A percentile compares a stretch with the other conserved stretches of the same genome.
Conservation (phyloP, 1,140 invertebrate genomes). For the Macrocentrus cingulum region DNA sequence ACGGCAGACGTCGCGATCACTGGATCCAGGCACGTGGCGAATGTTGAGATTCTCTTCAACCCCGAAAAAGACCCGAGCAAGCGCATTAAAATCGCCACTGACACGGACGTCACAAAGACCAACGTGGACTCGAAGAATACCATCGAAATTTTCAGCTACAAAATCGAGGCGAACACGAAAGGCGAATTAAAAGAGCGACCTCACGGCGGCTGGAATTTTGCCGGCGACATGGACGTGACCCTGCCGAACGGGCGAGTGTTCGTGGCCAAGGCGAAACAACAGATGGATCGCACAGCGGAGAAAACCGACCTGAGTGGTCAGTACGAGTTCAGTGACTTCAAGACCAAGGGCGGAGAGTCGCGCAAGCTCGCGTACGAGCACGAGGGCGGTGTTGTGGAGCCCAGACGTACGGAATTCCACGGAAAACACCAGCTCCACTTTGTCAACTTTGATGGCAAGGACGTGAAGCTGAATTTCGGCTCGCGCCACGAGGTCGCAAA, state of each 20-base stretch:
- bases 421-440: conserved; percentile 49
- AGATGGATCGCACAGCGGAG: conserved; percentile 50
- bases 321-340: conserved; percentile 56
- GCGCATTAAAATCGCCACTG: conserved; percentile 65
- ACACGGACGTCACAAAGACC: conserved; percentile 61
- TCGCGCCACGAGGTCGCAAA: conserved; percentile 39
- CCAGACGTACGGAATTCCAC: conserved; percentile 46
- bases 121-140: conserved; percentile 69
- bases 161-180: conserved; percentile 62
- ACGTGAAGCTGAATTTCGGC: conserved; percentile 34
- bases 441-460: conserved; percentile 43
- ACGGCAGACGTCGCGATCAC: conserved; percentile 61
- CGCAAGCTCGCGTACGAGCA: conserved; percentile 46
- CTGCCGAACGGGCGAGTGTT: conserved; percentile 63
- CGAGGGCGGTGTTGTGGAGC: background rate
- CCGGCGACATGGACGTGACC: conserved; percentile 58
- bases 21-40: conserved; percentile 61
- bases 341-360: conserved; percentile 59
- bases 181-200: conserved; percentile 44
- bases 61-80: conserved; percentile 70
- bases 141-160: conserved; percentile 60
- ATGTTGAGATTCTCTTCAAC: conserved; percentile 65
- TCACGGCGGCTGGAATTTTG: conserved; percentile 49
- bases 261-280: conserved; percentile 56
- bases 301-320: conserved; percentile 49